A percentile compares a stretch with the other conserved stretches of the same genome.
Conservation (phyloP, 1,140 invertebrate species). For the Chionoecetes opilio region DNA sequence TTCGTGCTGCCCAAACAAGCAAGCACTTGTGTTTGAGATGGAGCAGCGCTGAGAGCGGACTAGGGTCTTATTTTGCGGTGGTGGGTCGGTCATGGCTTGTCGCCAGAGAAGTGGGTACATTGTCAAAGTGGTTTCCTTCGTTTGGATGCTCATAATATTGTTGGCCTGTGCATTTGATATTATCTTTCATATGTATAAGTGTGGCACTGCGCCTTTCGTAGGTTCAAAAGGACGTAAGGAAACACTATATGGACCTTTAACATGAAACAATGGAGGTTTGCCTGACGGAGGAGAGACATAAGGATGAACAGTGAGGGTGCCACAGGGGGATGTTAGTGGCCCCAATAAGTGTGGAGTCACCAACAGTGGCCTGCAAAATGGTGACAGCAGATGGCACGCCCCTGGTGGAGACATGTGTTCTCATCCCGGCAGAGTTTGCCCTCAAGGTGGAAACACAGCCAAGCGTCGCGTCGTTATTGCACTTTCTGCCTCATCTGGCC, state of each 20-base stretch:
- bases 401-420: constrained; percentile 94
- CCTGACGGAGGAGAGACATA: constrained; percentile 8
- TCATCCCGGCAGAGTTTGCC: constrained; percentile 95
- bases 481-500: constrained; percentile 69
- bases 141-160: no score
- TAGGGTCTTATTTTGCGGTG: neutral
- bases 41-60: neutral
- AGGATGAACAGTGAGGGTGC: neutral
- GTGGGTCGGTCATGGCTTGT: neutral
- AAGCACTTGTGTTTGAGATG: neutral
- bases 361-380: constrained; percentile 50
- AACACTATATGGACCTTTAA: neutral
- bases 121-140: neutral
- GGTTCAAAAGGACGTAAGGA: neutral
- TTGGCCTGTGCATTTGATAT: no score
- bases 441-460: constrained; percentile 88
- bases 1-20: neutral
- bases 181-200: no score
- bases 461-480: constrained; percentile 56
- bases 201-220: neutral
- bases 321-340: constrained; percentile 39
- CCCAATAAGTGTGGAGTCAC: constrained; percentile 36
- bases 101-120: no score
- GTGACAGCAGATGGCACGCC: constrained; percentile 70
- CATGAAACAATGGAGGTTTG: neutral